A percentile compares a stretch with the other conserved stretches of the same genome.
Conservation (phyloP, 64 coral and sea anemone genomes). For the Acropora tenuis region DNA sequence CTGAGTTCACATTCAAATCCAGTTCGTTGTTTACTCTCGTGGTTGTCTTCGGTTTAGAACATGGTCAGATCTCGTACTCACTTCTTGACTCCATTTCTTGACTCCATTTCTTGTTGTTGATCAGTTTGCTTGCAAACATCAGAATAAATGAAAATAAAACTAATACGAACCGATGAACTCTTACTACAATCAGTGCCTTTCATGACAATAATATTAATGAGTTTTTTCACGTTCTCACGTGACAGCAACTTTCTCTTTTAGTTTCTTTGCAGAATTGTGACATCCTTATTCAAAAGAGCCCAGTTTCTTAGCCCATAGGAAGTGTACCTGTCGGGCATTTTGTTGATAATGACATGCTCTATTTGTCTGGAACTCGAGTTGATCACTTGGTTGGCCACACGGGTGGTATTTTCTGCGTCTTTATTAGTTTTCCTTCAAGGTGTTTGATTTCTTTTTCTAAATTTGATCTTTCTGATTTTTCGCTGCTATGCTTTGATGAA, state of each 20-base stretch:
- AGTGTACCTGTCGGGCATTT: conserved; percentile 27
- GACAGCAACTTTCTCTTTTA: conserved; percentile 12
- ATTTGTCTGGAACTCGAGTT: conserved; percentile 11
- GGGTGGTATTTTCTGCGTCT: conserved; percentile 3
- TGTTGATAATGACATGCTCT: conserved; percentile 32
- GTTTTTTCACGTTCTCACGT: conserved; percentile 18
- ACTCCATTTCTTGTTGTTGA: conserved; percentile 36
- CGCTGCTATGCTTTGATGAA: conserved; percentile 19
- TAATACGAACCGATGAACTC: not conserved
- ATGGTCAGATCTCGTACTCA: not conserved
- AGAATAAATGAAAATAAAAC: not conserved
- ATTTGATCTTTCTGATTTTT: conserved; percentile 39
- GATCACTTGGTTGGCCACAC: not conserved
- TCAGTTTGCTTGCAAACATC: conserved; percentile 14
- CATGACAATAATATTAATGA: not conserved
- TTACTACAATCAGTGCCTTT: not conserved
- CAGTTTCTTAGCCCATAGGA: conserved; percentile 32
- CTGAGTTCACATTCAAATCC: conserved; percentile 1
- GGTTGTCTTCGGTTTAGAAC: not conserved
- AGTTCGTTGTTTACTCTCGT: not conserved
- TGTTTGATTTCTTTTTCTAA: conserved; percentile 30
- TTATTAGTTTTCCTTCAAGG: conserved; percentile 17
- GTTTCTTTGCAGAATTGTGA: conserved; percentile 30
- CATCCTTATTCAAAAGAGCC: conserved; percentile 42
- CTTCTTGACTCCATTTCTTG: conserved; percentile 45